Base-by-base conservation (phyloP, 2,797 vertebrate genomes). In the Catharus ustulatus region DNA sequence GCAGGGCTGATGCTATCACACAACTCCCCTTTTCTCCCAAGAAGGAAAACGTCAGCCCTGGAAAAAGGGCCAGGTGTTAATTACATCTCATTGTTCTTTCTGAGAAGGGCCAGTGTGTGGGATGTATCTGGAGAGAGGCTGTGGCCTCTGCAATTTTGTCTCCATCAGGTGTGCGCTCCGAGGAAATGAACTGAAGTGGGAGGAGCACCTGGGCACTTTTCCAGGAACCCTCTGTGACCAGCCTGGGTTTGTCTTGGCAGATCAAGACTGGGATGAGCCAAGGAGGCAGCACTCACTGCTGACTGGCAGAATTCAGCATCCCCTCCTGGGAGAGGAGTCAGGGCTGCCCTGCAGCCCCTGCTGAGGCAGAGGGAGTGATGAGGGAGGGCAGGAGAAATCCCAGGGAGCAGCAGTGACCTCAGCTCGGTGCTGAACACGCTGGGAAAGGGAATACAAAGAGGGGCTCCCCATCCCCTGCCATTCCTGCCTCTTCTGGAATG, bases 51-150 rank as follows among this genome's bases (percentile, higher is more conserved):
- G 32, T 5, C 3, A 11, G 4, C 32, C 26, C 78, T 83, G 84
- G 90, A 93, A 75, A 71, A 57, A 5, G 6, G 45, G 72, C 42
- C 81, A 92, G 78, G 63, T 45, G 51, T 89, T 95, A 76, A 93
- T 77, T 92, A 45, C 66, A 42, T 71, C 73, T 86, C 40, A 9
- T 92, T 59, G 48, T 73, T 80, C 75, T 82, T 68, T 76, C 66
- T 64, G 42, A 73, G 42, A 36, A 72, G 54, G 61, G 49, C 73
- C 27, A 9, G 83, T 73, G 30, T 8, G 61, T 68, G 58, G 79
- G 54, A 61, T 74, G 77, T 61, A 93, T 94, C 79, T 66, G 76
- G 38, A 21, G 59, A 81, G 78, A 86, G 75, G 51, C 29, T 22
- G 59, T 32, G 62, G 45, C 79, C 54, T 94, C 82, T 62, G 62